A percentile compares a stretch with the other conserved stretches of the same genome.
Evolutionary conservation across 2,113 vertebrate species (phyloP).

Genomic region (Dasyornis broadbenti): DNA sequence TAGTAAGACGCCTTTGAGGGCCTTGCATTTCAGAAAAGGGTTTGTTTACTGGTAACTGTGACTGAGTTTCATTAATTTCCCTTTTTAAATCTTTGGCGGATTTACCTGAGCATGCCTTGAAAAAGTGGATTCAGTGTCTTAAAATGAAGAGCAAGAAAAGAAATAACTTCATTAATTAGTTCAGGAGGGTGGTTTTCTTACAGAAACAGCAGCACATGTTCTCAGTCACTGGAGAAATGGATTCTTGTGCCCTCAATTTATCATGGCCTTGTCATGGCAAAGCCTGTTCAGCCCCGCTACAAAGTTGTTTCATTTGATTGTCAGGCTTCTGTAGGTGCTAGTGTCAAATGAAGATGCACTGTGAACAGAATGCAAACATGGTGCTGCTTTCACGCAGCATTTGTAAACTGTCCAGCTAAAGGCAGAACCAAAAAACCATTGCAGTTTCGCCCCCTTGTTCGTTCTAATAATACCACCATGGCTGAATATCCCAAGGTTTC

Average conservation of each 20-base stretch:
- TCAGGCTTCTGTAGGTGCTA: background rate
- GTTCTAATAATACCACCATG: background rate
- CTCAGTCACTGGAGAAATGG: background rate
- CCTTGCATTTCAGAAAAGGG: background rate
- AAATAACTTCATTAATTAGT: background rate
- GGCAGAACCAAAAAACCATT: background rate
- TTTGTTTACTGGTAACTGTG: background rate
- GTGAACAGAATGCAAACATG: background rate
- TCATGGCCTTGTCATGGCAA: background rate
- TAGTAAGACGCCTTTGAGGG: background rate
- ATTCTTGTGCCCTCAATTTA: background rate
- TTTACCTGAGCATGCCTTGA: background rate
- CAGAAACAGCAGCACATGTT: background rate
- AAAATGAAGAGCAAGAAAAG: background rate
- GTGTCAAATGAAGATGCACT: background rate
- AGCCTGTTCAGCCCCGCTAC: background rate
- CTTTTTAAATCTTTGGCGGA: background rate
- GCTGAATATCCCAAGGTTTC: background rate
- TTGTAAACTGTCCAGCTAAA: background rate
- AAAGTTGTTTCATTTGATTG: background rate
- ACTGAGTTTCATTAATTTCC: background rate
- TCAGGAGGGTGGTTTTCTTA: background rate
- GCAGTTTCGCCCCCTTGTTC: background rate
- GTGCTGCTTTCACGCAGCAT: background rate
- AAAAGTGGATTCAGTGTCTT: background rate